A percentile compares a stretch with the other conserved stretches of the same genome.
phyloP scores from a whole-genome alignment of 2,888 invertebrate species.

The Gari tellinella region DNA sequence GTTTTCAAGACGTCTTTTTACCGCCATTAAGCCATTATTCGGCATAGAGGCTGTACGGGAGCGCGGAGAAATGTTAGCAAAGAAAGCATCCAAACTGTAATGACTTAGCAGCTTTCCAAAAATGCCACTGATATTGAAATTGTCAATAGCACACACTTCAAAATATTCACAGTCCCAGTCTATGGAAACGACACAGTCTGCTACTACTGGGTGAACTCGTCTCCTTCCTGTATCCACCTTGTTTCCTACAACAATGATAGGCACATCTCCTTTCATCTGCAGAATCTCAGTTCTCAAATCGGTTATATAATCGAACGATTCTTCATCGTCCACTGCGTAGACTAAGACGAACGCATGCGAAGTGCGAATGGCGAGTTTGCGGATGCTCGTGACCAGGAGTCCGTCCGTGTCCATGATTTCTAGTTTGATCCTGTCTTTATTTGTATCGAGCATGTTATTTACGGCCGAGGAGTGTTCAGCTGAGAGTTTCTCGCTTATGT shows the following conservation, averaged over 20 bases:
- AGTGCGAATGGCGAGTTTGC: neutral
- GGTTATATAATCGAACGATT: conserved; percentile 9
- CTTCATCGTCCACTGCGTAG: conserved; percentile 10
- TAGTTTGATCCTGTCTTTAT: too few species aligned
- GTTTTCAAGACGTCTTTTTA: too few species aligned
- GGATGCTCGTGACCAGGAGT: neutral
- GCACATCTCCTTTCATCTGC: conserved; percentile 7
- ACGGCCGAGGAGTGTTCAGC: too few species aligned
- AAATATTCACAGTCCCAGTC: conserved; percentile 17
- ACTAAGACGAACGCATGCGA: conserved; percentile 10
- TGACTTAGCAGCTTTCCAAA: too few species aligned
- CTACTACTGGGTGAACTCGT: conserved; percentile 8
- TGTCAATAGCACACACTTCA: conserved; percentile 8
- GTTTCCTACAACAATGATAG: conserved; percentile 15
- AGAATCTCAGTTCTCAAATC: neutral
- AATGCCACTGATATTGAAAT: too few species aligned
- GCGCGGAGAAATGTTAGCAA: too few species aligned
- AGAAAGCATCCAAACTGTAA: too few species aligned
- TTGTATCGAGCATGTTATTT: too few species aligned
- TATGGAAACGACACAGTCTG: conserved; percentile 18
- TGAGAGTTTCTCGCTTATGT: too few species aligned
- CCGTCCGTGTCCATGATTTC: too few species aligned
- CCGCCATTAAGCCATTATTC: too few species aligned
- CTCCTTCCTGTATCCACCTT: conserved; percentile 2
- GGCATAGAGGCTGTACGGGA: too few species aligned